phyloP scores from a whole-genome alignment of 2,113 vertebrate genomes.

The Lanius ludovicianus region DNA sequence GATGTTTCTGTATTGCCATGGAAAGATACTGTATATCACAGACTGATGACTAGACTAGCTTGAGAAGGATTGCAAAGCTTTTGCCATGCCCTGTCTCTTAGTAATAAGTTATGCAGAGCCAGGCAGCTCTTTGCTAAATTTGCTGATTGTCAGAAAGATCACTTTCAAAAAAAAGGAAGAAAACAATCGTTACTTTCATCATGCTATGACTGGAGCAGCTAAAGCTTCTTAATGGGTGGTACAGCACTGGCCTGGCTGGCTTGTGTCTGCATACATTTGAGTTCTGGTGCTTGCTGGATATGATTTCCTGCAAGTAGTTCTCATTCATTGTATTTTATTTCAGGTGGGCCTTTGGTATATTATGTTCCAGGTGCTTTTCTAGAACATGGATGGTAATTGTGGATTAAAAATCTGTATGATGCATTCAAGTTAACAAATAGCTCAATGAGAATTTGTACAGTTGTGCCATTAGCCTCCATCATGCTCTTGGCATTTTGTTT shows the following conservation, averaged over 20 bases:
- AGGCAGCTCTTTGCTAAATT: background rate
- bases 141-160: background rate
- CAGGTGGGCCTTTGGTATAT: constrained; percentile 42
- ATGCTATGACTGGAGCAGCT: background rate
- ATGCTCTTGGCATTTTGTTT: constrained; percentile 64
- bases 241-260: background rate
- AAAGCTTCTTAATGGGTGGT: background rate
- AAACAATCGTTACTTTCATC: background rate
- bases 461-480: constrained; percentile 65
- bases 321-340: constrained; percentile 17
- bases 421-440: constrained; percentile 60
- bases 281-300: background rate
- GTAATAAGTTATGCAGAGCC: background rate
- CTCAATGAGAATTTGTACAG: constrained; percentile 64
- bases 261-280: background rate
- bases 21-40: background rate
- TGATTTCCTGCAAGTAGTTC: constrained; percentile 13
- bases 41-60: background rate
- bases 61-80: background rate
- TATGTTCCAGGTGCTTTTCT: constrained; percentile 55
- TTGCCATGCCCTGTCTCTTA: background rate
- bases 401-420: constrained; percentile 52
- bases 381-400: constrained; percentile 52
- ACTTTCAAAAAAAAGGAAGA: background rate
- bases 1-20: background rate